Base-by-base conservation (phyloP, 2,113 vertebrate species). In the Stictonetta naevosa region DNA sequence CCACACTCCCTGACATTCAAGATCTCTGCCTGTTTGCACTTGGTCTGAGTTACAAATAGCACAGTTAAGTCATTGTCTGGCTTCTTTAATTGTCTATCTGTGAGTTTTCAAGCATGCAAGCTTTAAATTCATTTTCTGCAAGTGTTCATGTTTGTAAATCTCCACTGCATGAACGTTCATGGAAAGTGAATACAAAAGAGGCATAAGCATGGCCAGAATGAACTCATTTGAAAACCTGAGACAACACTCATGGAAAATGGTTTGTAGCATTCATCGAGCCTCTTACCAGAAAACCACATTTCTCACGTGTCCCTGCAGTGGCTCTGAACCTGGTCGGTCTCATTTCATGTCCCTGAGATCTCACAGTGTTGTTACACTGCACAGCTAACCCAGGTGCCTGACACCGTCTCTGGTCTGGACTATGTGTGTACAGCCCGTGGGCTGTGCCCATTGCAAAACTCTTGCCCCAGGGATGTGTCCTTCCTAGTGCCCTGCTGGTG, bases 31-130 rank as follows among this genome's bases (percentile, higher is more conserved):
- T 76, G 2, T 86, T 93, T 76, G 66, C 74, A 33, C 69, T 92
- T 79, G 77, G 34, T 96, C 88, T 78, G 95, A 82, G 92, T 82
- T 95, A 88, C 88, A 96, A 91, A 79, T 33, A 89, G 83, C 66
- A 26, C 62, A 79, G 40, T 93, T 92, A 91, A 80, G 25, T 94
- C 95, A 91, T 76, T 91, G 80, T 78, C 80, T 92, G 93, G 28
- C 66, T 62, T 36, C 58, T 89, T 73, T 79, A 84, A 91, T 88
- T 96, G 83, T 95, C 83, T 94, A 46, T 84, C 66, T 87, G 58
- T 62, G 83, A 92, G 73, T 66, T 20, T 40, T 92, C 71, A 68
- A 76, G 81, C 53, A 22, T 86, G 83, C 31, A 73, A 59, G 77
- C 62, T 84, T 93, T 72, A 87, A 85, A 79, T 91, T 64, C 83